These are phyloP conservation scores for Polymixis flavicincta DNA, from an alignment of 2,888 invertebrate genomes.

Conservation along the genomic window DNA sequence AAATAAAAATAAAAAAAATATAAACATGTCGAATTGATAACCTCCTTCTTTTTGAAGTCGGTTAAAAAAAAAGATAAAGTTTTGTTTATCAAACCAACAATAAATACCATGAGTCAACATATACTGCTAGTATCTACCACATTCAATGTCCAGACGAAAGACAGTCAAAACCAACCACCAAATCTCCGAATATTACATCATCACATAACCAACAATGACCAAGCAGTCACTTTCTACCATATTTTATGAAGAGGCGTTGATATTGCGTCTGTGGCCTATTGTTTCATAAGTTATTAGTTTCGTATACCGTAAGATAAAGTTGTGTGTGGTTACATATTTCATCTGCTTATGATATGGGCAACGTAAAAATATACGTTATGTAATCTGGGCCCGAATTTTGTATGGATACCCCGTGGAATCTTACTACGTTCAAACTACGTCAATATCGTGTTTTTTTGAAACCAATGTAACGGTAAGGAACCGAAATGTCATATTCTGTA, in stretches of 20 bases:
- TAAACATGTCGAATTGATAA: too few relatives aligned
- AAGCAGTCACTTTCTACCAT: conserved; percentile 60
- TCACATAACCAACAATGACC: conserved; percentile 37
- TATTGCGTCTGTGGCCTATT: conserved; percentile 53
- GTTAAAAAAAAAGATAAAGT: too few relatives aligned
- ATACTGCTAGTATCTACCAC: background rate
- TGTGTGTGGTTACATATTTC: conserved; percentile 49
- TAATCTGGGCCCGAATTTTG: too few relatives aligned
- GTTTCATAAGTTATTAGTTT: conserved; percentile 58
- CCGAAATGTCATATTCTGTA: too few relatives aligned
- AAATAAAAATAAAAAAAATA: too few relatives aligned
- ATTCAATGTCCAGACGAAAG: background rate
- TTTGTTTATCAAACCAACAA: too few relatives aligned
- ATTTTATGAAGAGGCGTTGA: conserved; percentile 63
- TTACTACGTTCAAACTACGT: too few relatives aligned
- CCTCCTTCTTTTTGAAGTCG: too few relatives aligned
- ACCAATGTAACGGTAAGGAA: too few relatives aligned
- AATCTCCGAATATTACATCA: conserved; percentile 34
- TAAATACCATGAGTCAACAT: too few relatives aligned
- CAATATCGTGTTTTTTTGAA: too few relatives aligned
- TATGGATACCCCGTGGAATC: too few relatives aligned
- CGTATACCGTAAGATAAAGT: conserved; percentile 54
- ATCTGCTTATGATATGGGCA: conserved; percentile 21
- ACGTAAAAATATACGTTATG: conserved; percentile 42
- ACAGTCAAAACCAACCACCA: background rate